Evolutionary conservation across 1,140 invertebrate genomes (phyloP).

Genomic region (Oncopeltus fasciatus): DNA sequence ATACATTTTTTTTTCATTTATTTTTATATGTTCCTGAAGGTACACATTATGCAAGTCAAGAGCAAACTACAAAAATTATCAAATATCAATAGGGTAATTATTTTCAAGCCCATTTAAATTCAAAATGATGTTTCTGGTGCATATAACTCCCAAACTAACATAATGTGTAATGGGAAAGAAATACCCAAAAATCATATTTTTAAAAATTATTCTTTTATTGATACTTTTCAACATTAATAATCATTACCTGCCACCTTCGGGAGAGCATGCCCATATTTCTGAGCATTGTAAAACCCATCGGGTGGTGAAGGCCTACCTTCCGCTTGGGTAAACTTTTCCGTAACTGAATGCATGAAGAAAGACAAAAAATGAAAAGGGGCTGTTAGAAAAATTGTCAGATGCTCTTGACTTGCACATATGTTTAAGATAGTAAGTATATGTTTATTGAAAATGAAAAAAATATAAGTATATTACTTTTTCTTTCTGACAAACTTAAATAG

Average conservation of each 20-base stretch:
- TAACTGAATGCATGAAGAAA: constrained; percentile 13
- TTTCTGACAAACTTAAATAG: too few species aligned
- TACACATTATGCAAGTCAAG: constrained; percentile 8
- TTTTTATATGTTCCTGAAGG: too few species aligned
- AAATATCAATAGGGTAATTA: too few species aligned
- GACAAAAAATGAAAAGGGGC: constrained; percentile 6
- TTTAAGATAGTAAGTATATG: too few species aligned
- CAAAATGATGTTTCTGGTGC: too few species aligned
- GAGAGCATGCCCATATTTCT: constrained; percentile 3
- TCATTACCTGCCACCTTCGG: constrained; percentile 11
- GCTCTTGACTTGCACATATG: not conserved
- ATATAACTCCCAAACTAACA: constrained; percentile 1
- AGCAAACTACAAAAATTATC: not conserved
- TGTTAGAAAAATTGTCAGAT: not conserved
- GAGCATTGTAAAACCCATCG: not conserved
- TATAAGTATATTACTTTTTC: too few species aligned
- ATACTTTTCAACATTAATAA: not conserved
- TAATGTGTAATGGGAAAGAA: constrained; percentile 1
- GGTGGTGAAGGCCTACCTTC: constrained; percentile 9
- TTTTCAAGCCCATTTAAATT: too few species aligned
- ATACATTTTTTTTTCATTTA: too few species aligned
- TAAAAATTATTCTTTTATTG: not conserved
- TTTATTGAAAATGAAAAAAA: too few species aligned
- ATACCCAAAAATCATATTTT: constrained; percentile 10
- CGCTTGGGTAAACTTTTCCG: constrained; percentile 15